Conservation (phyloP, 2,888 invertebrate species). For the Sphinx pinastri region DNA sequence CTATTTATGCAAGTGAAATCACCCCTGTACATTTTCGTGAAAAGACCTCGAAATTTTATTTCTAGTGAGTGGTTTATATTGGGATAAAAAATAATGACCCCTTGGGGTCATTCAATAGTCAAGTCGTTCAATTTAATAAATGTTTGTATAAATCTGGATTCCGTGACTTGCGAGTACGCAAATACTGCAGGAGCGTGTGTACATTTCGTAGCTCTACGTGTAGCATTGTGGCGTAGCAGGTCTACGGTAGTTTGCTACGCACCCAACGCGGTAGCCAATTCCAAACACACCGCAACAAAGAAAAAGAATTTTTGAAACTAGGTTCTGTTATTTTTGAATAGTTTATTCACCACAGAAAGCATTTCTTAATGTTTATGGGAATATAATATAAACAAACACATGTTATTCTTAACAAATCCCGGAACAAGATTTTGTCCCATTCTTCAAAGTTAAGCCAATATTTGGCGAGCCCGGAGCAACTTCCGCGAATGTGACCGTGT, state of each 20-base stretch:
- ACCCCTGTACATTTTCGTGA: no score
- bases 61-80: no score
- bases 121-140: neutral
- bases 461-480: conserved; percentile 67
- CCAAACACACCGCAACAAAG: conserved; percentile 50
- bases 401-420: conserved; percentile 66
- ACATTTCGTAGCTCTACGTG: conserved; percentile 51
- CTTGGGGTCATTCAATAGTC: neutral
- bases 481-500: conserved; percentile 74
- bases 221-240: conserved; percentile 52
- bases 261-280: conserved; percentile 52
- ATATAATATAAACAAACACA: conserved; percentile 30
- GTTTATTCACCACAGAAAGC: neutral
- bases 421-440: conserved; percentile 57
- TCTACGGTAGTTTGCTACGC: conserved; percentile 63
- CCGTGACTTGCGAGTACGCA: neutral
- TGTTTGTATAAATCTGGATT: no score
- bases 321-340: conserved; percentile 11
- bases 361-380: conserved; percentile 6
- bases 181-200: neutral
- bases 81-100: no score
- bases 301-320: conserved; percentile 40
- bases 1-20: no score
- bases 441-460: conserved; percentile 82
- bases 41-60: no score